phyloP scores from a whole-genome alignment of 2,797 vertebrate species.

The Diglossa cyanea region DNA sequence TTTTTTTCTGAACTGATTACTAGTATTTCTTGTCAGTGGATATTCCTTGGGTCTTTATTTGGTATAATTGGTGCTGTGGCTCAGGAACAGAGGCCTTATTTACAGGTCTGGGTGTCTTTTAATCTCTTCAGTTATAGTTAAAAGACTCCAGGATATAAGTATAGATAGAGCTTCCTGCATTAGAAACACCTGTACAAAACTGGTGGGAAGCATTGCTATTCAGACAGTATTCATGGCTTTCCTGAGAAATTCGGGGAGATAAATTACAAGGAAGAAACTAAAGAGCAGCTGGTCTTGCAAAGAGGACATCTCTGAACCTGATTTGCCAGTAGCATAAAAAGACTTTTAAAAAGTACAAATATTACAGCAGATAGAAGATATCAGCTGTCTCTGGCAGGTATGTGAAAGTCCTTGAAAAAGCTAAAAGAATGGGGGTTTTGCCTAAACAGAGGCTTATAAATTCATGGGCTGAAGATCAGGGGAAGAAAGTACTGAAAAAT shows the following conservation, averaged over 20 bases:
- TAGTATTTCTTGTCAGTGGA: not conserved
- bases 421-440: fast-evolving
- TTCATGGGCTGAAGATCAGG: not conserved
- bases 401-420: not conserved
- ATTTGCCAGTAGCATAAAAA: not conserved
- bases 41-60: not conserved
- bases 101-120: not conserved
- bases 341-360: not conserved
- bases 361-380: not conserved
- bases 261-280: not conserved
- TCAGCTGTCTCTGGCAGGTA: not conserved
- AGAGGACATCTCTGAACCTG: not conserved
- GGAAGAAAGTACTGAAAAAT: not conserved
- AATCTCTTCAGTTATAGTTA: not conserved
- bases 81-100: not conserved
- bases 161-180: not conserved
- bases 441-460: not conserved
- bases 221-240: not conserved
- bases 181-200: not conserved
- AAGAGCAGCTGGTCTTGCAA: not conserved
- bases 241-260: not conserved
- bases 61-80: not conserved
- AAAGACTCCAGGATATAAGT: not conserved
- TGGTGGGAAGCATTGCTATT: not conserved
- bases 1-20: not conserved